Conservation (phyloP, 2,888 invertebrate species). For the Xestoiulus laeticollis region DNA sequence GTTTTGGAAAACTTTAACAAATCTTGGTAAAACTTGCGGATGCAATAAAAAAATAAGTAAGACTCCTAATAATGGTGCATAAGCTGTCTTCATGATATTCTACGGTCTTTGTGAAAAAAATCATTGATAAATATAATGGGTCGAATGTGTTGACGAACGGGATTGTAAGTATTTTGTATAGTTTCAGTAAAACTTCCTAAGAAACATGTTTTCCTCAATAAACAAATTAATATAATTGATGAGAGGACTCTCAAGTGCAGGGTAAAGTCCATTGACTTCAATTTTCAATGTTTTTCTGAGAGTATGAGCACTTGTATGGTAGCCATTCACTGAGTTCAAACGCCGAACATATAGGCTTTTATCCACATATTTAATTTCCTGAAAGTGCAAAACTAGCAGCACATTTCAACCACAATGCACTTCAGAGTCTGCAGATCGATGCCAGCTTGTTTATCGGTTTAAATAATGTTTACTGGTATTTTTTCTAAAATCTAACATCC, state of each 20-base stretch:
- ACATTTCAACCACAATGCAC: not conserved
- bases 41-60: no score
- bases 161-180: no score
- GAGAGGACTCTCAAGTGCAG: not conserved
- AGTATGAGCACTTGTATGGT: not conserved
- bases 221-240: not conserved
- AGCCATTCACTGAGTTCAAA: not conserved
- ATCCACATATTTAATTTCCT: not conserved
- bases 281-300: not conserved
- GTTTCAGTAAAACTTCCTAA: no score
- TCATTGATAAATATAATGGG: no score
- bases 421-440: not conserved
- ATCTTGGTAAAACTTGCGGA: no score
- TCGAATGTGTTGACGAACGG: no score
- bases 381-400: not conserved
- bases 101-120: no score
- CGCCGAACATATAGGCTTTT: not conserved
- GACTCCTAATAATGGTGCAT: no score
- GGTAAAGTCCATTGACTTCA: not conserved
- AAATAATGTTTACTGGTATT: not conserved
- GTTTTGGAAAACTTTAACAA: no score
- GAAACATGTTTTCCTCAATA: not conserved
- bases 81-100: no score
- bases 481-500: not conserved
- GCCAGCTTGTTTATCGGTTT: not conserved